These are phyloP conservation scores for Chrysopa pallens DNA, from an alignment of 1,140 invertebrate species.

Conservation along the genomic window DNA sequence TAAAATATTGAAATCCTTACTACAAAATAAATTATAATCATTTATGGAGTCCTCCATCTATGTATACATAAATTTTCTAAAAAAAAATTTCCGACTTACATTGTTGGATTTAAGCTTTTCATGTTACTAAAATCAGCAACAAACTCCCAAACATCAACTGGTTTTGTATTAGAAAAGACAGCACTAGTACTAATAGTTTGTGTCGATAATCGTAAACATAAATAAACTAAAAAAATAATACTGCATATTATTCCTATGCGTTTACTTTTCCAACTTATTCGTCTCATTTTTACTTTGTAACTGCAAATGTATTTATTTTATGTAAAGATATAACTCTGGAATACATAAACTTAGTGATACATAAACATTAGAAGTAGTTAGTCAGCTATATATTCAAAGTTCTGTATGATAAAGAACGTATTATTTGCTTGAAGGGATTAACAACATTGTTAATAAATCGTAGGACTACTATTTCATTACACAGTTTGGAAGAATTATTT, in stretches of 20 bases:
- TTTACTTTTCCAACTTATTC: slow-evolving; percentile 11
- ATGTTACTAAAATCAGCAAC: slow-evolving; percentile 56
- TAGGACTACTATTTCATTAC: too few relatives aligned
- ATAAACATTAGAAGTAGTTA: too few relatives aligned
- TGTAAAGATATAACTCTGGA: too few relatives aligned
- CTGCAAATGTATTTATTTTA: too few relatives aligned
- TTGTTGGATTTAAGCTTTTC: slow-evolving; percentile 47
- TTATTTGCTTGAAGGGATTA: too few relatives aligned
- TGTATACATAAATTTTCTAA: slow-evolving; percentile 2
- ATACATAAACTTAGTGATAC: too few relatives aligned
- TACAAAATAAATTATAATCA: slow-evolving; percentile 15
- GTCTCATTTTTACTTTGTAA: slow-evolving; percentile 8
- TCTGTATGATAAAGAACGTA: too few relatives aligned
- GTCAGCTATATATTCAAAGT: too few relatives aligned
- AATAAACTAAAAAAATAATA: slow-evolving; percentile 9
- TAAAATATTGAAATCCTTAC: slow-evolving; percentile 38
- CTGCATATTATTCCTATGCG: slow-evolving; percentile 5
- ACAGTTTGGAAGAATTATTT: too few relatives aligned
- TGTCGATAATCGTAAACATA: slow-evolving; percentile 10
- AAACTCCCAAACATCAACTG: slow-evolving; percentile 48
- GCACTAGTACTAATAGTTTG: slow-evolving; percentile 11
- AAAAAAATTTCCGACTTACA: slow-evolving; percentile 30
- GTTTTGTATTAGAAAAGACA: slow-evolving; percentile 24
- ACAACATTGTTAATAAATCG: too few relatives aligned
- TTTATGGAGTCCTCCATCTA: too few relatives aligned